Evolutionary conservation across 2,888 invertebrate genomes (phyloP).

Genomic region (Cheilosia vulpina): DNA sequence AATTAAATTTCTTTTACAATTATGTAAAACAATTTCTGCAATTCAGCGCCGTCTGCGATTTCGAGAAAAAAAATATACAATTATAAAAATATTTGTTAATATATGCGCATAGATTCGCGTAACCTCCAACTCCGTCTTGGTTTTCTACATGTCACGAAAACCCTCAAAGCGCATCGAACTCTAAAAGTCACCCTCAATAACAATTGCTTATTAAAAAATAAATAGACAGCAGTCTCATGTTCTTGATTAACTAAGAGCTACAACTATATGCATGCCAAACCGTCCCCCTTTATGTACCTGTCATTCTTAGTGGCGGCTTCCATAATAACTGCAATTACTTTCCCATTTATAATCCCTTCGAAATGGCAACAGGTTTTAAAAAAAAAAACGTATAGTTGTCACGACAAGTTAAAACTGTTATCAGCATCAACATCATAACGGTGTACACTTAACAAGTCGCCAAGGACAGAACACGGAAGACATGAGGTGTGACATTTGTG

Average conservation of each 20-base stretch:
- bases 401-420: conserved; percentile 37
- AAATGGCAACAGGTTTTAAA: conserved; percentile 56
- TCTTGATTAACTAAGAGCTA: conserved; percentile 2
- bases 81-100: no score
- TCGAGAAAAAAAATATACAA: no score
- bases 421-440: conserved; percentile 55
- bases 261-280: conserved; percentile 7
- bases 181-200: no score
- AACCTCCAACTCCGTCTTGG: no score
- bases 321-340: conserved; percentile 52
- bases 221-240: conserved; percentile 4
- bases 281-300: background rate
- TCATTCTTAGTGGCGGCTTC: background rate
- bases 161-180: background rate
- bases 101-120: no score
- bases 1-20: no score
- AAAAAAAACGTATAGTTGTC: conserved; percentile 17
- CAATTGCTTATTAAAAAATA: background rate
- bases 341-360: conserved; percentile 39
- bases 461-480: conserved; percentile 54
- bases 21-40: no score
- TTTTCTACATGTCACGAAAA: background rate
- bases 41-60: no score
- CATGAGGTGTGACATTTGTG: conserved; percentile 67
- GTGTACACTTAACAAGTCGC: conserved; percentile 52